Evolutionary conservation across 2,888 invertebrate genomes (phyloP).

Genomic region (Drosophila nr. perissopoda): DNA sequence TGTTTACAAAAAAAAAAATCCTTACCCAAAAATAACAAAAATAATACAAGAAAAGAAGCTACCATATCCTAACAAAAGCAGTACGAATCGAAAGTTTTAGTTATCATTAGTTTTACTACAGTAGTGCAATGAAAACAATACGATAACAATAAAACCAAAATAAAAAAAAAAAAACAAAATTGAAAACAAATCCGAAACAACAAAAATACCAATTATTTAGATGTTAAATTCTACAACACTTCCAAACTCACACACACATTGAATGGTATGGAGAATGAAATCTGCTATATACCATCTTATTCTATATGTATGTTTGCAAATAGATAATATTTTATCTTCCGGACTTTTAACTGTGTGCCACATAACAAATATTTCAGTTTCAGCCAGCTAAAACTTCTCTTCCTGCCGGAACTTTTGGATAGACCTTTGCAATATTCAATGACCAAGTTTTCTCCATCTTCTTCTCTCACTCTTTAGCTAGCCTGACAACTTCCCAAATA

Average conservation of each 20-base stretch:
- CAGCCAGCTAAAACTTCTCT: constrained; percentile 59
- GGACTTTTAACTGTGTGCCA: constrained; percentile 53
- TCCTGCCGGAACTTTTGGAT: constrained; percentile 61
- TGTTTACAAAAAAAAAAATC: constrained; percentile 12
- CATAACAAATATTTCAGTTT: constrained; percentile 57
- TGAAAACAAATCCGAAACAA: constrained; percentile 44
- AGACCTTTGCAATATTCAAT: constrained; percentile 65
- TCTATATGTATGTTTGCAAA: constrained; percentile 69
- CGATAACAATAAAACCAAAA: constrained; percentile 34
- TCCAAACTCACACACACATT: constrained; percentile 22
- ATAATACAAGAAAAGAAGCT: constrained; percentile 22
- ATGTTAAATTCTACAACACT: constrained; percentile 31
- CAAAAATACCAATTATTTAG: constrained; percentile 79
- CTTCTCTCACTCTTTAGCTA: constrained; percentile 34
- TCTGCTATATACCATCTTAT: constrained; percentile 34
- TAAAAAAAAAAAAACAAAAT: constrained; percentile 32
- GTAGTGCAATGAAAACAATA: constrained; percentile 73
- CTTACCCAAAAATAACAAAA: constrained; percentile 11
- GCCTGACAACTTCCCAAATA: constrained; percentile 32
- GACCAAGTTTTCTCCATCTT: constrained; percentile 28
- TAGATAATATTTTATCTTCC: constrained; percentile 60
- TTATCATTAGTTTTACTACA: constrained; percentile 77
- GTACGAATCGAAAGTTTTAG: constrained; percentile 61
- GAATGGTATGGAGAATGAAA: constrained; percentile 61
- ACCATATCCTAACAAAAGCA: constrained; percentile 12